A percentile compares a stretch with the other conserved stretches of the same genome.
phyloP scores from a whole-genome alignment of 2,797 vertebrate genomes.

The Coregonus suidteri region DNA sequence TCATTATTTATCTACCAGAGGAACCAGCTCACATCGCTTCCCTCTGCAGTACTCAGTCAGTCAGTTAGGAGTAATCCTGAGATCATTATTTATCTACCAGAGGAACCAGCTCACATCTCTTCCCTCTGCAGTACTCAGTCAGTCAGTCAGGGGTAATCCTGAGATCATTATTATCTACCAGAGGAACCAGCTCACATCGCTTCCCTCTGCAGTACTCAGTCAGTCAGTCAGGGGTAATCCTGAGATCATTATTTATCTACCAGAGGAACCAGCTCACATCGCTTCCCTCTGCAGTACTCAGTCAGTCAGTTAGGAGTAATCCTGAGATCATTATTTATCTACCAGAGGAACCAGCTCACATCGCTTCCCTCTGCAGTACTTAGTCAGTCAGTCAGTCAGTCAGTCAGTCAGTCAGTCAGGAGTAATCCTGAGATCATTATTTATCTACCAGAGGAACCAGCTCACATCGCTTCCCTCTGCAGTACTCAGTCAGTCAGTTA shows the following conservation, averaged over 20 bases:
- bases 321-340: conserved; percentile 83
- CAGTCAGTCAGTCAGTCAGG: too few species aligned
- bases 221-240: conserved; percentile 29
- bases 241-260: not conserved
- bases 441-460: conserved; percentile 13
- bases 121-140: too few species aligned
- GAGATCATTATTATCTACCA: conserved; percentile 47
- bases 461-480: conserved; percentile 42
- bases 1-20: too few species aligned
- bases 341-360: too few species aligned
- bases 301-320: conserved; percentile 61
- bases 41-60: conserved; percentile 75
- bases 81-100: conserved; percentile 78
- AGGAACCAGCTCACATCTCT: too few species aligned
- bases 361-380: too few species aligned
- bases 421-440: not conserved
- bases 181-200: conserved; percentile 12
- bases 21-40: not conserved
- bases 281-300: conserved; percentile 64
- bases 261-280: not conserved
- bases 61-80: conserved; percentile 60
- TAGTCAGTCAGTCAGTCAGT: too few species aligned
- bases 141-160: not conserved
- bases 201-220: conserved; percentile 57
- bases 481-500: conserved; percentile 60